These are phyloP conservation scores for Sesamia inferens DNA, from an alignment of 2,888 invertebrate species.

Conservation along the genomic window DNA sequence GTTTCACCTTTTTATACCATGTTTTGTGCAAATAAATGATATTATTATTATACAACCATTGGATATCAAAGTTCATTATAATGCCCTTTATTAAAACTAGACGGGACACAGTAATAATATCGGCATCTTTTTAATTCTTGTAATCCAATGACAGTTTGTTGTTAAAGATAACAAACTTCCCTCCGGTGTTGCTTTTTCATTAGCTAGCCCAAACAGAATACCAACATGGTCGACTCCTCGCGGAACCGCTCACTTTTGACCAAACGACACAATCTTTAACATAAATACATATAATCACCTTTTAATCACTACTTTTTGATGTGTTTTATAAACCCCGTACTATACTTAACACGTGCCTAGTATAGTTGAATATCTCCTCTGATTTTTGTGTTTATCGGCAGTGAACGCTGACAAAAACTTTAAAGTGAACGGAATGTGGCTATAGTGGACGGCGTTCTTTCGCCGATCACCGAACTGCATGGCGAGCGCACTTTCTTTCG, in stretches of 20 bases:
- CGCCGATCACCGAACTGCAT: too few species aligned
- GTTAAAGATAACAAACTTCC: slow-evolving; percentile 13
- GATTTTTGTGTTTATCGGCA: too few species aligned
- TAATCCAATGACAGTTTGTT: slow-evolving; percentile 25
- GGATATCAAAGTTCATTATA: background rate
- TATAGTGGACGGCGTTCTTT: too few species aligned
- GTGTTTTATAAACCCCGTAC: background rate
- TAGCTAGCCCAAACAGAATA: slow-evolving; percentile 21
- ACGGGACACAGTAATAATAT: slow-evolving; percentile 8
- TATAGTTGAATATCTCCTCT: background rate
- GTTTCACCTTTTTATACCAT: too few species aligned
- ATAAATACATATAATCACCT: background rate
- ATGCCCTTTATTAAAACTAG: background rate
- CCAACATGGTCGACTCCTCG: slow-evolving; percentile 3
- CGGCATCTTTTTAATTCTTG: slow-evolving; percentile 5
- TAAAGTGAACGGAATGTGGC: too few species aligned
- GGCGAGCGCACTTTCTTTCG: too few species aligned
- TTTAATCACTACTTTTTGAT: background rate
- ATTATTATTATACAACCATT: too few species aligned
- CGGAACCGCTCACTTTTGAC: background rate
- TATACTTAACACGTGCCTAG: background rate
- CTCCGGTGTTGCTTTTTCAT: slow-evolving; percentile 31
- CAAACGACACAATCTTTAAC: background rate
- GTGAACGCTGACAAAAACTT: too few species aligned
- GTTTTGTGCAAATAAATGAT: too few species aligned